phyloP scores from a whole-genome alignment of 2,797 vertebrate genomes.

The Triplophysa yarkandensis region DNA sequence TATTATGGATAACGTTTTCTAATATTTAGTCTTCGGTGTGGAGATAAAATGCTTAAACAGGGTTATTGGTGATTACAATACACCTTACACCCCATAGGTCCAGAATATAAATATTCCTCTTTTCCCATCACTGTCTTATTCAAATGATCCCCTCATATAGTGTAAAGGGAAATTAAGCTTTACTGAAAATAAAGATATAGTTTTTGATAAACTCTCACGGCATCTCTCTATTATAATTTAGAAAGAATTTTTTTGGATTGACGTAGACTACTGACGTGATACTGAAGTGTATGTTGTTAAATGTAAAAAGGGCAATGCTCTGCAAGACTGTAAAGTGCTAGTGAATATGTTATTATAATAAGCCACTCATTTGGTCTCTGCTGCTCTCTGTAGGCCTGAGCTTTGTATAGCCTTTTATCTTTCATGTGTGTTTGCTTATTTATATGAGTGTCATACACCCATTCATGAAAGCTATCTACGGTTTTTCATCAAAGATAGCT shows the following conservation, averaged over 20 bases:
- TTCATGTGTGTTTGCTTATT: conserved; percentile 18
- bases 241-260: neutral
- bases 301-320: neutral
- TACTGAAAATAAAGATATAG: conserved; percentile 38
- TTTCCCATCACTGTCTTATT: conserved; percentile 26
- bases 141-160: conserved; percentile 5
- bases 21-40: neutral
- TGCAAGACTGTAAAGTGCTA: neutral
- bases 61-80: neutral
- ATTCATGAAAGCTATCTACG: neutral
- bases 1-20: neutral
- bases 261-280: neutral
- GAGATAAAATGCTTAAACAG: neutral
- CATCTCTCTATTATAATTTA: neutral
- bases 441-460: conserved; percentile 10
- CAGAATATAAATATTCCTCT: conserved; percentile 14
- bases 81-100: neutral
- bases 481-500: neutral
- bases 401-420: conserved; percentile 19
- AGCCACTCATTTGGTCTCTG: conserved; percentile 11
- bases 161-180: conserved; percentile 27
- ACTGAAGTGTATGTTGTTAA: conserved; percentile 9
- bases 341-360: conserved; percentile 35
- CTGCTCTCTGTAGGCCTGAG: conserved; percentile 26
- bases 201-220: conserved; percentile 25